These are phyloP conservation scores for Micropterix aruncella DNA, from an alignment of 2,888 invertebrate species.

Conservation along the genomic window DNA sequence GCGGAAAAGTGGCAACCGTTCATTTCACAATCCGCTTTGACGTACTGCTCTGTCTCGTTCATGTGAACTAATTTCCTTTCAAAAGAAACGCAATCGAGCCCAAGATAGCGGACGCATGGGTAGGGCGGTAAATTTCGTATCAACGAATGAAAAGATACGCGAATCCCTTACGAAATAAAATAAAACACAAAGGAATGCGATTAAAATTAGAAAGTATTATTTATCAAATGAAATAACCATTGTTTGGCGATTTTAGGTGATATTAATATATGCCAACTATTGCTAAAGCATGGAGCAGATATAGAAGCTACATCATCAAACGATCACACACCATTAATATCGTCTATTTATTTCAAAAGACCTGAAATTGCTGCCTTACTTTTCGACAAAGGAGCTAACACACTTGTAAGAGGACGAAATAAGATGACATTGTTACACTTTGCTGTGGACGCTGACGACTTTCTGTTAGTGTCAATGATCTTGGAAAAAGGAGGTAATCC, in stretches of 20 bases:
- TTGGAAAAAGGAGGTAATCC: constrained; percentile 26
- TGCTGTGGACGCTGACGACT: constrained; percentile 34
- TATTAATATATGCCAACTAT: constrained; percentile 24
- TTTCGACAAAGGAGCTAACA: constrained; percentile 20
- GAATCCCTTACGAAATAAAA: too few relatives aligned
- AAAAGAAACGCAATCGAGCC: too few relatives aligned
- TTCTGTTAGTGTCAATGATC: constrained; percentile 20
- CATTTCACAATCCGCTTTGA: too few relatives aligned
- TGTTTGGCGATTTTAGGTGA: constrained; percentile 19
- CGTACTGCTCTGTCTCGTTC: too few relatives aligned
- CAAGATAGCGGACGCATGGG: too few relatives aligned
- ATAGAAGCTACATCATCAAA: constrained; percentile 24
- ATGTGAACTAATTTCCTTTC: too few relatives aligned
- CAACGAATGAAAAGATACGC: too few relatives aligned
- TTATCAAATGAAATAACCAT: too few relatives aligned
- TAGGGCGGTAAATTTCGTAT: too few relatives aligned
- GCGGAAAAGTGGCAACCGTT: too few relatives aligned
- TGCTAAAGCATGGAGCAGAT: constrained; percentile 32
- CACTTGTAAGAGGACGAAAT: background rate
- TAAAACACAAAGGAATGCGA: too few relatives aligned
- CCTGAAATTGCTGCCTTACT: constrained; percentile 24
- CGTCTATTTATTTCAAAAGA: constrained; percentile 25
- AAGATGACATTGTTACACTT: constrained; percentile 32
- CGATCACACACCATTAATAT: constrained; percentile 33
- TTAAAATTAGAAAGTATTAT: too few relatives aligned